phyloP scores from a whole-genome alignment of 2,888 invertebrate genomes.

The Hypselothyrea guttata region DNA sequence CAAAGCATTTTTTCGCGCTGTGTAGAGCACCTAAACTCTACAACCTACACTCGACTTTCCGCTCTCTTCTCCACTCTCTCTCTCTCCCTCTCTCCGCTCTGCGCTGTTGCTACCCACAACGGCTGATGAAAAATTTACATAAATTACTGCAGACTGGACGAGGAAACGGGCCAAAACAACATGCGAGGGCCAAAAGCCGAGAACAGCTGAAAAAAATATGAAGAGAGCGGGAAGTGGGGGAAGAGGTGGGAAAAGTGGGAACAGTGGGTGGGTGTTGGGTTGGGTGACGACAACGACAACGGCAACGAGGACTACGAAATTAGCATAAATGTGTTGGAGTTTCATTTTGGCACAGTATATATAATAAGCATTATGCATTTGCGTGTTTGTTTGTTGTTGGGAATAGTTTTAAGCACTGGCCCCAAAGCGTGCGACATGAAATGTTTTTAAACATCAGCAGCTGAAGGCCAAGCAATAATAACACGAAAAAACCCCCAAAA shows the following conservation, averaged over 20 bases:
- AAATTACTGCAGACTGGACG: constrained; percentile 61
- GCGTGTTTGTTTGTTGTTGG: constrained; percentile 42
- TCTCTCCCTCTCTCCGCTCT: neutral
- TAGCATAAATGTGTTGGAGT: constrained; percentile 60
- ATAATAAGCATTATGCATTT: constrained; percentile 59
- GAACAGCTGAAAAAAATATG: constrained; percentile 6
- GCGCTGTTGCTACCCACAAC: constrained; percentile 36
- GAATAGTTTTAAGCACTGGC: constrained; percentile 49
- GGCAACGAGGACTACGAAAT: constrained; percentile 49
- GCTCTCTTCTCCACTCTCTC: neutral
- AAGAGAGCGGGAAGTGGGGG: neutral
- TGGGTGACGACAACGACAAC: constrained; percentile 51
- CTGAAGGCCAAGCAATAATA: constrained; percentile 45
- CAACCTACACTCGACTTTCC: neutral
- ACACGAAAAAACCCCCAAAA: constrained; percentile 2
- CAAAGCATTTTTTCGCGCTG: no score
- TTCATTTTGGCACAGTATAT: constrained; percentile 56
- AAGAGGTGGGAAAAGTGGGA: neutral
- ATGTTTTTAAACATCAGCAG: constrained; percentile 43
- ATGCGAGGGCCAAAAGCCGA: constrained; percentile 42
- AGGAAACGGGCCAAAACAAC: constrained; percentile 45
- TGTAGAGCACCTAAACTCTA: constrained; percentile 27
- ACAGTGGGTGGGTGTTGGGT: neutral
- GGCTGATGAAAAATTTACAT: constrained; percentile 72
- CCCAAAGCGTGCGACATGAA: constrained; percentile 57